Conservation (phyloP, 2,113 vertebrate species). For the Argyrosomus japonicus region DNA sequence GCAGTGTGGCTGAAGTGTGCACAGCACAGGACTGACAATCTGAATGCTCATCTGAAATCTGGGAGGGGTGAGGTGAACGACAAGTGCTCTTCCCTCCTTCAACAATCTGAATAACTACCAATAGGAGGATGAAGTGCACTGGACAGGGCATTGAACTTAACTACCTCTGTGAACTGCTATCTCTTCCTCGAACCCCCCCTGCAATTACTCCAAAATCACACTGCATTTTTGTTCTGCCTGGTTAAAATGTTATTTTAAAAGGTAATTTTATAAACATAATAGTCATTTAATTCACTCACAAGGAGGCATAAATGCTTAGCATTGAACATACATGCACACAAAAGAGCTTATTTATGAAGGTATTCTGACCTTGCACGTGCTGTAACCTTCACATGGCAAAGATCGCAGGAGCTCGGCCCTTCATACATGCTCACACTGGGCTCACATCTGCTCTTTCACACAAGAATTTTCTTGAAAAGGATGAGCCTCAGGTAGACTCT, state of each 20-base stretch:
- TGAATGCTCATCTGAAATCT: conserved; percentile 22
- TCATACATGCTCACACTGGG: background rate
- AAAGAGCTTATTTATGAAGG: background rate
- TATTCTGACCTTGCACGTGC: conserved; percentile 8
- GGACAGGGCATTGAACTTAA: conserved; percentile 29
- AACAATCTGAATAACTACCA: conserved; percentile 37
- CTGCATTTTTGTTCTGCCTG: background rate
- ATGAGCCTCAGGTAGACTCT: conserved; percentile 48
- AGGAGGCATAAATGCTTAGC: background rate
- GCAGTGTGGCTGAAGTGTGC: background rate
- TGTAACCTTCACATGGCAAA: conserved; percentile 27
- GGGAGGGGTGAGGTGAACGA: conserved; percentile 42
- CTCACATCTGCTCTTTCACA: conserved; percentile 37
- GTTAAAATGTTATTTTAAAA: background rate
- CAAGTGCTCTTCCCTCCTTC: conserved; percentile 21
- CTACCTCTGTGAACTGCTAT: background rate
- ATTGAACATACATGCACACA: background rate
- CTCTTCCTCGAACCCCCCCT: background rate
- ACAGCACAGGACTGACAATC: conserved; percentile 18
- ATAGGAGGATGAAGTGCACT: conserved; percentile 30
- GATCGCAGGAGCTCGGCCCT: background rate
- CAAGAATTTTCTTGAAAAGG: conserved; percentile 23
- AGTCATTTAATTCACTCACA: background rate
- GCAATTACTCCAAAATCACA: conserved; percentile 18
- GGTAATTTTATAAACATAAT: background rate